A percentile compares a stretch with the other conserved stretches of the same genome.
These are phyloP conservation scores for Acanthopagrus latus DNA, from an alignment of 2,797 vertebrate genomes.

Conservation along the genomic window DNA sequence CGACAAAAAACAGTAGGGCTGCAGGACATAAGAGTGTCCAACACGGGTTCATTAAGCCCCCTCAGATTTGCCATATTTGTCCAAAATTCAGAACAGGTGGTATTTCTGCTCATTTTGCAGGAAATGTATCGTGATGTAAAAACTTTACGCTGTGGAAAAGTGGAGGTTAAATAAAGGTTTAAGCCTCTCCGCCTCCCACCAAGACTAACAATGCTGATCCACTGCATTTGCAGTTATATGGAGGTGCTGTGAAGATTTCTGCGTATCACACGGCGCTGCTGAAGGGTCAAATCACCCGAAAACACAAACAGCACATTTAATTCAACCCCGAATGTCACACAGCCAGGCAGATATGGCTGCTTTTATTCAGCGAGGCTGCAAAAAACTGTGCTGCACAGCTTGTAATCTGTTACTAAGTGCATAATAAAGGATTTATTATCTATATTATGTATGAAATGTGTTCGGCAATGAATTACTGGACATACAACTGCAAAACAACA, in stretches of 20 bases:
- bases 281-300: background rate
- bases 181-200: background rate
- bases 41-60: conserved; percentile 41
- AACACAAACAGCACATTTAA: background rate
- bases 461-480: too few species aligned
- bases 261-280: background rate
- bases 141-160: conserved; percentile 11
- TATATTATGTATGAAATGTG: too few species aligned
- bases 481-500: too few species aligned
- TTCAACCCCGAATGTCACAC: background rate
- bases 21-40: conserved; percentile 40
- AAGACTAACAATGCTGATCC: background rate
- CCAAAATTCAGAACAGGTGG: conserved; percentile 30
- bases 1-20: background rate
- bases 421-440: too few species aligned
- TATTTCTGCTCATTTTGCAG: conserved; percentile 29
- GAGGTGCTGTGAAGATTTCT: background rate
- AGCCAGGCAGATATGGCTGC: background rate
- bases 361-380: background rate
- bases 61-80: conserved; percentile 37
- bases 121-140: conserved; percentile 30
- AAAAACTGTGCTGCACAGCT: too few species aligned
- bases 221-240: background rate
- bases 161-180: conserved; percentile 22
- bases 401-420: too few species aligned